Evolutionary conservation across 1,140 invertebrate species (phyloP).

Genomic region (Macrobrachium nipponense): DNA sequence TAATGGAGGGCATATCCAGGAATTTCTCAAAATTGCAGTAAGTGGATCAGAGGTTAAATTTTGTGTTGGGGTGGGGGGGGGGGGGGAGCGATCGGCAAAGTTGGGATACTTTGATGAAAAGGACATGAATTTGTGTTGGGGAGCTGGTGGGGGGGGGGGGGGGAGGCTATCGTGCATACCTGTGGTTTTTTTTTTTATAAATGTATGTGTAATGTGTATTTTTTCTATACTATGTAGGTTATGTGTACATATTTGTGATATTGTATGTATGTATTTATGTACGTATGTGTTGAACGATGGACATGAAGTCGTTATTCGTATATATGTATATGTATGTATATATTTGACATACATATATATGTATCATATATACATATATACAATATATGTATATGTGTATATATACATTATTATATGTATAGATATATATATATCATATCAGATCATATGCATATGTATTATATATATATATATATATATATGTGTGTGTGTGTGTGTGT

Average conservation of each 20-base stretch:
- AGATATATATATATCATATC: slow-evolving; percentile 24
- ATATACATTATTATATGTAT: slow-evolving; percentile 3
- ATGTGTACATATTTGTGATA: neutral
- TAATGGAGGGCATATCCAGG: too few species aligned
- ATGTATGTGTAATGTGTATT: too few species aligned
- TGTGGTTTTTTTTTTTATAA: too few species aligned
- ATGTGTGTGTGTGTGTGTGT: neutral
- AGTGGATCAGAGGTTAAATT: too few species aligned
- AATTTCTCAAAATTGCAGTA: too few species aligned
- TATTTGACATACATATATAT: slow-evolving; percentile 21
- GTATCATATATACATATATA: neutral
- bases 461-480: slow-evolving; percentile 3
- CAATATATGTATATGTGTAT: neutral
- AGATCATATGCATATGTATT: slow-evolving; percentile 1
- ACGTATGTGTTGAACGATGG: neutral
- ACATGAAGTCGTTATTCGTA: neutral
- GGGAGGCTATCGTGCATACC: too few species aligned
- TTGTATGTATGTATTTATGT: slow-evolving; percentile 22
- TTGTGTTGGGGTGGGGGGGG: too few species aligned
- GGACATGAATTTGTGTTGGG: too few species aligned
- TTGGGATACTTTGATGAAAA: too few species aligned
- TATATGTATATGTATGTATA: neutral
- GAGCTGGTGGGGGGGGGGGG: too few species aligned
- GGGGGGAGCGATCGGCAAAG: too few species aligned
- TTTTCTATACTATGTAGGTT: too few species aligned